Conservation (phyloP, 2,113 vertebrate genomes). For the Pachyramphus minor region DNA sequence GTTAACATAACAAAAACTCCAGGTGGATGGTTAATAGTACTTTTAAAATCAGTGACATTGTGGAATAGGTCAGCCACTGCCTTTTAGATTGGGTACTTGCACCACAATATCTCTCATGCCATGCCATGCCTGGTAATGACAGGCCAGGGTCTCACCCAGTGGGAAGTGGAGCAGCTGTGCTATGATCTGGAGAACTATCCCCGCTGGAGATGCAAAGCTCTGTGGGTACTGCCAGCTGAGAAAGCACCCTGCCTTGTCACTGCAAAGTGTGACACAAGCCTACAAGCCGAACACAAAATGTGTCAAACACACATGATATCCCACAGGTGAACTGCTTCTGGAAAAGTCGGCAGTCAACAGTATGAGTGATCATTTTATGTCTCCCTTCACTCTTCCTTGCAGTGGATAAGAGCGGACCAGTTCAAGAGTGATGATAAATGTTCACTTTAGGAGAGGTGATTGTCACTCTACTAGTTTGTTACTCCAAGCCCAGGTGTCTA, state of each 20-base stretch:
- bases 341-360: background rate
- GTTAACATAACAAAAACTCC: conserved; percentile 55
- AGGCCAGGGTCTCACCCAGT: accelerated
- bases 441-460: conserved; percentile 12
- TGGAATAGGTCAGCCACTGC: conserved; percentile 13
- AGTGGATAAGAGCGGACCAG: background rate
- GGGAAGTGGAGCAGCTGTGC: background rate
- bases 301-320: background rate
- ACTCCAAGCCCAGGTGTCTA: background rate
- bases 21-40: conserved; percentile 67
- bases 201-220: background rate
- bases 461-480: background rate
- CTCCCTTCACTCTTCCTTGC: background rate
- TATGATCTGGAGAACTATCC: background rate
- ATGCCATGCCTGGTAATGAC: background rate
- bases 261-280: background rate
- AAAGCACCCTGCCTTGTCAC: background rate
- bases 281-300: conserved; percentile 23
- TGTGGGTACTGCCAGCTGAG: background rate
- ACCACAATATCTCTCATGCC: background rate
- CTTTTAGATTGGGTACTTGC: conserved; percentile 36
- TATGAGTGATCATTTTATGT: background rate
- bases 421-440: background rate
- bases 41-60: conserved; percentile 44
- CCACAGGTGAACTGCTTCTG: background rate